Evolutionary conservation across 2,888 invertebrate species (phyloP).

Genomic region (Rhagophthalmus giganteus): DNA sequence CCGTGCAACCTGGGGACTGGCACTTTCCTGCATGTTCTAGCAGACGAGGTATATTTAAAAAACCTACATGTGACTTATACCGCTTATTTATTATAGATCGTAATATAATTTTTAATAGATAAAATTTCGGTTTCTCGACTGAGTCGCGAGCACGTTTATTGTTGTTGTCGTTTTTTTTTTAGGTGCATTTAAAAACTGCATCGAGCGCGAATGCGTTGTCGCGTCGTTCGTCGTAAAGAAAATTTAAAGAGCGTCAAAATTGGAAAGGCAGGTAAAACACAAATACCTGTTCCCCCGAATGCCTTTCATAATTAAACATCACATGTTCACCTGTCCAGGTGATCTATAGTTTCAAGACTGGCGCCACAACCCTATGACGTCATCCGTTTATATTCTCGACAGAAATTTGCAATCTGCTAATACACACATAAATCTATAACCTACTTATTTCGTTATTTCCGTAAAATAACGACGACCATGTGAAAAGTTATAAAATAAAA

Average conservation of each 20-base stretch:
- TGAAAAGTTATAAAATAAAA: too few relatives aligned
- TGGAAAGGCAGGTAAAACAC: slow-evolving; percentile 32
- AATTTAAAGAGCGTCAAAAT: slow-evolving; percentile 4
- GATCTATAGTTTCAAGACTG: slow-evolving; percentile 37
- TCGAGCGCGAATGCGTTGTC: too few relatives aligned
- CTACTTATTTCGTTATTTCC: too few relatives aligned
- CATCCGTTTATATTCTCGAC: slow-evolving; percentile 19
- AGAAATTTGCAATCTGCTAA: slow-evolving; percentile 3
- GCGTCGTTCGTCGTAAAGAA: background rate
- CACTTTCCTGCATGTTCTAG: slow-evolving; percentile 43
- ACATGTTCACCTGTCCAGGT: slow-evolving; percentile 40
- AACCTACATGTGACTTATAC: slow-evolving; percentile 50
- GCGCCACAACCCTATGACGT: slow-evolving; percentile 36
- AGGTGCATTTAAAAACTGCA: too few relatives aligned
- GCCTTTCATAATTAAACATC: slow-evolving; percentile 34
- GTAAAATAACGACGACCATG: too few relatives aligned
- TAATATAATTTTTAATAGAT: background rate
- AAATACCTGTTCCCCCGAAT: slow-evolving; percentile 30
- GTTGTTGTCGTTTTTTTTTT: too few relatives aligned
- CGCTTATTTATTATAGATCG: slow-evolving; percentile 38
- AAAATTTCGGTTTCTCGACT: background rate
- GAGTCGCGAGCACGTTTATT: background rate
- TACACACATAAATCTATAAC: too few relatives aligned
- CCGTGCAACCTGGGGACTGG: slow-evolving; percentile 52
- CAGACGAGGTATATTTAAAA: slow-evolving; percentile 42